A percentile compares a stretch with the other conserved stretches of the same genome.
Evolutionary conservation across 2,888 invertebrate genomes (phyloP).

Genomic region (Drosophila atripex): DNA sequence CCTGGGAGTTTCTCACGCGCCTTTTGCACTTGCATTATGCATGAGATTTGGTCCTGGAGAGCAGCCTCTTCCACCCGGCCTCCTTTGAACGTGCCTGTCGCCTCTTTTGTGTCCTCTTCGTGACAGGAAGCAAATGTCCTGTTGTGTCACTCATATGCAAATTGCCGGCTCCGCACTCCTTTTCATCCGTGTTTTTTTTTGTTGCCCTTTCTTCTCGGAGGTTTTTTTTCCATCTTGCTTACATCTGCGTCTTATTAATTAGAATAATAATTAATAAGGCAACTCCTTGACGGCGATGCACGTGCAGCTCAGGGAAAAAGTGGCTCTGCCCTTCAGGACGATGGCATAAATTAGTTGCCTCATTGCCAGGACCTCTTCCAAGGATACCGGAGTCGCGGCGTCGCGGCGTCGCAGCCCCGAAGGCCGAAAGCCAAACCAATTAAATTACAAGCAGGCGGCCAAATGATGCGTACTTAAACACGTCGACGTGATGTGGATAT

Average conservation of each 20-base stretch:
- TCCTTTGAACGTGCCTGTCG: conserved; percentile 61
- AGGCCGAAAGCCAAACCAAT: conserved; percentile 69
- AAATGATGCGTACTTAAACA: conserved; percentile 80
- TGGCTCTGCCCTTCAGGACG: conserved; percentile 53
- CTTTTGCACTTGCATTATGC: conserved; percentile 69
- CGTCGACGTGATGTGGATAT: conserved; percentile 73
- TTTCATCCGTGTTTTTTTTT: conserved; percentile 21
- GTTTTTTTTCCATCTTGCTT: conserved; percentile 24
- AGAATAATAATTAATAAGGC: conserved; percentile 79
- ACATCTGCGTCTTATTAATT: conserved; percentile 70
- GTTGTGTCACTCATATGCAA: conserved; percentile 80
- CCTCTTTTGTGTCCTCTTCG: conserved; percentile 41
- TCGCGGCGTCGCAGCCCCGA: background rate
- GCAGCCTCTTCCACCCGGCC: conserved; percentile 19
- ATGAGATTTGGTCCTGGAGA: conserved; percentile 54
- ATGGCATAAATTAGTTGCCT: conserved; percentile 73
- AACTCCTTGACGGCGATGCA: conserved; percentile 64
- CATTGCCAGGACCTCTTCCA: conserved; percentile 47
- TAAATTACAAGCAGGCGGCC: conserved; percentile 73
- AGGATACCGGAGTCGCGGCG: conserved; percentile 44
- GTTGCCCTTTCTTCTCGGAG: background rate
- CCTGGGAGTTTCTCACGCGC: conserved; percentile 68
- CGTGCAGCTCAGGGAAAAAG: conserved; percentile 51
- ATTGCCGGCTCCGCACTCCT: conserved; percentile 60
- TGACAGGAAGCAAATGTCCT: conserved; percentile 77